A percentile compares a stretch with the other conserved stretches of the same genome.
Evolutionary conservation across 2,113 vertebrate species (phyloP).

Genomic region (Ginglymostoma cirratum): DNA sequence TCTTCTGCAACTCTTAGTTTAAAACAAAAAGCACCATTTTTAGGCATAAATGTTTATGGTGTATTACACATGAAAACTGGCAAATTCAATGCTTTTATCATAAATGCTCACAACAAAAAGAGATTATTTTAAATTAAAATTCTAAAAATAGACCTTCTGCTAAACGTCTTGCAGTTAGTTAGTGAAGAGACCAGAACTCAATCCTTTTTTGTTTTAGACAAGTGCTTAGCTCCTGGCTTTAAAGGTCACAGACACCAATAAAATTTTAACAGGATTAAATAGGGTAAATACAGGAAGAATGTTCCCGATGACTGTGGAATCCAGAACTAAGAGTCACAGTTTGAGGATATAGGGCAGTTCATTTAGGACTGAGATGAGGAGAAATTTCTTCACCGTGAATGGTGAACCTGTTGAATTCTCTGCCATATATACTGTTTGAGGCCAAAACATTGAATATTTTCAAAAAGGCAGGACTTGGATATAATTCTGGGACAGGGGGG

Average conservation of each 20-base stretch:
- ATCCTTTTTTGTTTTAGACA: neutral
- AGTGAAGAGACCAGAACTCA: neutral
- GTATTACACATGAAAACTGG: neutral
- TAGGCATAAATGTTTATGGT: neutral
- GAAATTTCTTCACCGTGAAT: too few relatives aligned
- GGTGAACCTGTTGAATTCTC: too few relatives aligned
- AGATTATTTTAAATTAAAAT: neutral
- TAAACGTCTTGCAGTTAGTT: neutral
- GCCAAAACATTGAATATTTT: too few relatives aligned
- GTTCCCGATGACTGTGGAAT: too few relatives aligned
- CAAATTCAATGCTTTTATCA: neutral
- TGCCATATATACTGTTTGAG: too few relatives aligned
- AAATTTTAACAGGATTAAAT: neutral
- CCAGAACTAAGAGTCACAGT: too few relatives aligned
- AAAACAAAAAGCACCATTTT: constrained; percentile 1
- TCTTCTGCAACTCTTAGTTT: constrained; percentile 70
- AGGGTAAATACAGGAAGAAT: too few relatives aligned
- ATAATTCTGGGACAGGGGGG: too few relatives aligned
- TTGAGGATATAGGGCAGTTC: too few relatives aligned
- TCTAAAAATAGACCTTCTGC: neutral
- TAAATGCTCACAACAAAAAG: neutral
- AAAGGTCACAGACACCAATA: neutral
- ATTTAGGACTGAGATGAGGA: too few relatives aligned
- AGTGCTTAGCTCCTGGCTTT: neutral
- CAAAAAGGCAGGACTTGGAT: too few relatives aligned